These are phyloP conservation scores for Gadopsis marmoratus DNA, from an alignment of 2,797 vertebrate species.

Conservation along the genomic window DNA sequence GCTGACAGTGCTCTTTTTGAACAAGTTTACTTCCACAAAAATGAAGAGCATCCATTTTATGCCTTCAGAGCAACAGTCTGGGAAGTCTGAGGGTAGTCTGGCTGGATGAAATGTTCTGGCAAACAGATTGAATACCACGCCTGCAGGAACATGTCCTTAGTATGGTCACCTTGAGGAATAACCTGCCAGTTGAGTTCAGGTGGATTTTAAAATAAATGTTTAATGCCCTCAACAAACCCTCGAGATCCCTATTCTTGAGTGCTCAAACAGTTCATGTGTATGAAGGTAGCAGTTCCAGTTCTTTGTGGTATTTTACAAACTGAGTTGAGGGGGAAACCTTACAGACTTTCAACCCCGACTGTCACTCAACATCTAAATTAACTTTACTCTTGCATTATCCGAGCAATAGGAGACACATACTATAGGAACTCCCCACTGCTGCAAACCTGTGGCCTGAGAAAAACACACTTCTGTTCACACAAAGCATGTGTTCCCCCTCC, in stretches of 20 bases:
- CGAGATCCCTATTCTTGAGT: neutral
- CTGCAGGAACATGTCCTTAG: neutral
- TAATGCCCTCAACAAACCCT: conserved; percentile 11
- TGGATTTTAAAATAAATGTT: conserved; percentile 17
- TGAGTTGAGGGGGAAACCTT: conserved; percentile 6
- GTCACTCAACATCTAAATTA: conserved; percentile 51
- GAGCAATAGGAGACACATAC: conserved; percentile 24
- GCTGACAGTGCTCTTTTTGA: conserved; percentile 46
- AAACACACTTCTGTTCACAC: conserved; percentile 60
- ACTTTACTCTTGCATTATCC: conserved; percentile 42
- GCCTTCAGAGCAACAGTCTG: conserved; percentile 21
- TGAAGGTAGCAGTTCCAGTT: conserved; percentile 18
- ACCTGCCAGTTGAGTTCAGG: neutral
- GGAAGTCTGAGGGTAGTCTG: neutral
- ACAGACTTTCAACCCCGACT: conserved; percentile 10
- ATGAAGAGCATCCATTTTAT: conserved; percentile 49
- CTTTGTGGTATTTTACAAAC: conserved; percentile 23
- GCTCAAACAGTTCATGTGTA: conserved; percentile 22
- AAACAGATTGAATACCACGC: conserved; percentile 12
- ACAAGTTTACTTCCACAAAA: conserved; percentile 47
- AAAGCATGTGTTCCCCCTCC: conserved; percentile 37
- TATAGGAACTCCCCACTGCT: conserved; percentile 32
- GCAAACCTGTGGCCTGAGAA: conserved; percentile 70
- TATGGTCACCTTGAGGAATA: neutral
- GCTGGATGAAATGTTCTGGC: conserved; percentile 19